Base-by-base conservation (phyloP, 2,113 vertebrate species). In the Smithornis capensis region DNA sequence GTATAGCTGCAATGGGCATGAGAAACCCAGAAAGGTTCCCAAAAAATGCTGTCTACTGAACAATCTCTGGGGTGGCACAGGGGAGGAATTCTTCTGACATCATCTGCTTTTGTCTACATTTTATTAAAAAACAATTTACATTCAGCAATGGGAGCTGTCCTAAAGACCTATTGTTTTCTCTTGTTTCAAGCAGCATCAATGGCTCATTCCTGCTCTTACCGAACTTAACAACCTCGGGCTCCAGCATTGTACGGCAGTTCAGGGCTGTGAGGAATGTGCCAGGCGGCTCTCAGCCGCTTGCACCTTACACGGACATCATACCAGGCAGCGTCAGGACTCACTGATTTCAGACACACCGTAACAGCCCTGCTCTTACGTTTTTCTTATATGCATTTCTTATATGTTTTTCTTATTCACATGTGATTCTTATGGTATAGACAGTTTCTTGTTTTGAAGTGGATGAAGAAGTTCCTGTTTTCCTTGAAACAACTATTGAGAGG, bases 151-250 rank as follows among this genome's bases (percentile, higher is more conserved):
- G 91, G 92, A 97, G 92, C 93, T 97, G 96, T 97, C 94, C 90
- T 96, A 92, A 95, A 94, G 81, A 92, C 57, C 91, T 59, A 95
- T 96, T 95, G 96, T 96, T 84, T 95, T 84, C 93, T 84, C 83
- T 96, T 87, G 90, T 93, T 97, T 89, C 78, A 57, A 97, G 95
- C 94, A 87, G 95, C 95, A 97, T 97, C 95, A 97, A 97, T 96
- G 89, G 85, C 90, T 97, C 93, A 86, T 94, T 92, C 96, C 94
- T 92, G 91, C 95, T 96, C 93, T 92, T 94, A 57, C 67, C 80
- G 76, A 97, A 95, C 96, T 90, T 91, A 92, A 97, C 97, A 95
- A 97, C 95, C 96, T 93, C 84, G 2, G 89, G 74, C 75, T 92
- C 60, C 33, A 68, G 94, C 95, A 95, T 95, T 93, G 85, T 85